Evolutionary conservation across 2,113 vertebrate species (phyloP), one percentile per base, ranked within the genome.

Genomic region (Anhinga rufa): DNA sequence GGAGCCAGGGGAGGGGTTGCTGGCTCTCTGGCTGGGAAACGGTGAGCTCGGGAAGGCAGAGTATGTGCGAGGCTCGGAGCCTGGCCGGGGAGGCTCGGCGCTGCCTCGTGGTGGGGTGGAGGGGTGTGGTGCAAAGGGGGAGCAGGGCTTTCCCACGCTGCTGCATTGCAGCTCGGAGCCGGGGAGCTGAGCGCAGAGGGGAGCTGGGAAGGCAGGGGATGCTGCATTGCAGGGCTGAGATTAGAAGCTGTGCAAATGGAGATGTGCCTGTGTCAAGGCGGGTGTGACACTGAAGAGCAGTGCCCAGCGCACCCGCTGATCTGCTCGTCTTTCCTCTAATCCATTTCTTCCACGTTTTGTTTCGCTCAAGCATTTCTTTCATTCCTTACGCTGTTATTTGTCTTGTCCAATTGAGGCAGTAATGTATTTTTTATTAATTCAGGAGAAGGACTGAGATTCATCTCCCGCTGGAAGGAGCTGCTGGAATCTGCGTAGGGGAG

Each of bases 141-240:
- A 92, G 75, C 2, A 1, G 49, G 79, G 82, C 55, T 92, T 92
- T 77, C 76, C 82, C 54, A 46, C 2, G 14, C 68, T 95, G 92
- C 96, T 96, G 96, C 96, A 96, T 95, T 96, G 96, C 96, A 97
- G 96, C 83, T 88, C 2, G 2, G 81, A 96, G 92, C 38, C 3
- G 48, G 55, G 69, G 82, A 93, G 78, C 78, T 3, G 82, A 91
- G 60, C 31, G 31, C 17, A 10, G 65, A 92, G 66, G 26, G 72
- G 93, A 95, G 96, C 83, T 92, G 94, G 86, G 74, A 96, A 95
- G 90, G 92, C 90, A 91, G 93, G 81, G 74, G 94, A 92, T 95
- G 91, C 96, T 97, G 95, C 96, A 97, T 95, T 97, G 96, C 94
- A 95, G 94, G 86, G 94, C 93, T 96, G 95, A 91, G 82, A 92